Conservation (phyloP, 2,888 invertebrate species). For the Hyposoter didymator region DNA sequence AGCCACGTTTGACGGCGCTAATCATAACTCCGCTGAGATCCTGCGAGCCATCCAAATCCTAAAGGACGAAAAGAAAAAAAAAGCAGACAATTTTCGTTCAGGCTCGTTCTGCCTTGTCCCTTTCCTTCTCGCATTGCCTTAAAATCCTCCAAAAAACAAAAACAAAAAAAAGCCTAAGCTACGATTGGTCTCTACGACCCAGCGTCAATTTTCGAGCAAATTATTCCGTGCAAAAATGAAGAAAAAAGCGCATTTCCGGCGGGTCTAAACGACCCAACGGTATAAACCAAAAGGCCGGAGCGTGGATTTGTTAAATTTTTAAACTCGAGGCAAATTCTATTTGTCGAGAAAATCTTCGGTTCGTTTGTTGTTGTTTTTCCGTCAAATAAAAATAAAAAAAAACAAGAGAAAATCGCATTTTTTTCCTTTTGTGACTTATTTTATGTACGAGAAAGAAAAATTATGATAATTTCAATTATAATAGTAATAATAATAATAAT, state of each 20-base stretch:
- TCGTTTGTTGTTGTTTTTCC: constrained; percentile 21
- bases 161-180: neutral
- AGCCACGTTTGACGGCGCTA: constrained; percentile 82
- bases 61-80: constrained; percentile 62
- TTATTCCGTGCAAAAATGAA: neutral
- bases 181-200: neutral
- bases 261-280: neutral
- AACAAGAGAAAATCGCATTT: constrained; percentile 29
- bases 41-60: constrained; percentile 82
- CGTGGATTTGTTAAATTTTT: constrained; percentile 11
- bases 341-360: constrained; percentile 19
- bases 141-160: neutral
- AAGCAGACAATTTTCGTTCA: constrained; percentile 57
- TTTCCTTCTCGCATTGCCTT: neutral
- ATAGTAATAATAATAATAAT: constrained; percentile 71
- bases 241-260: neutral
- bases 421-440: constrained; percentile 64
- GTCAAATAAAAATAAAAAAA: constrained; percentile 54
- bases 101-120: neutral
- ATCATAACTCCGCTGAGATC: constrained; percentile 82
- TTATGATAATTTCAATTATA: constrained; percentile 69
- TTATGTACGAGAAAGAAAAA: constrained; percentile 61
- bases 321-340: constrained; percentile 2
- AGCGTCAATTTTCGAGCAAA: too few relatives aligned
- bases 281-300: neutral